Conservation (phyloP, 2,113 vertebrate genomes). For the Rhea americana region DNA sequence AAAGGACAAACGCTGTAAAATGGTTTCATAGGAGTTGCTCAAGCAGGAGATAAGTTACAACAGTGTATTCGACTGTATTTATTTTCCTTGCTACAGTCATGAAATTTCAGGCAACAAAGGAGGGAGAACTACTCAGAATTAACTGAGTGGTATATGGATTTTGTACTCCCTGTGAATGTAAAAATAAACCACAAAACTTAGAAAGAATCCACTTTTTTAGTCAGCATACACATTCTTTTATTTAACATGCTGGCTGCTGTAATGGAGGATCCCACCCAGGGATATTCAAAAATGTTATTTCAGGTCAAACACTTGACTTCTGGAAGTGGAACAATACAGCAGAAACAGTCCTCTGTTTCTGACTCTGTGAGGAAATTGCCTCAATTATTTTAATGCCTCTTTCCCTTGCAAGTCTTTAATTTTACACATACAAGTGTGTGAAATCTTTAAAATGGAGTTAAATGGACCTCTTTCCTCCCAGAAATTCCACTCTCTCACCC, state of each 20-base stretch:
- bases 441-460: neutral
- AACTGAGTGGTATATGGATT: constrained; percentile 41
- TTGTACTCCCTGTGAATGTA: constrained; percentile 8
- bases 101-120: constrained; percentile 30
- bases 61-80: neutral
- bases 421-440: neutral
- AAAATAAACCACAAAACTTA: neutral
- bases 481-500: neutral
- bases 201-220: neutral
- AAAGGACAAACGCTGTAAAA: neutral
- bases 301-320: neutral
- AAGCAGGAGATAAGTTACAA: neutral
- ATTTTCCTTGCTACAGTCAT: constrained; percentile 43
- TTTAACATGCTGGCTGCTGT: constrained; percentile 6
- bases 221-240: neutral
- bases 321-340: neutral
- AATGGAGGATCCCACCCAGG: neutral
- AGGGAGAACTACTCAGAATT: constrained; percentile 29
- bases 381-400: neutral
- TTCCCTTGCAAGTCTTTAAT: neutral
- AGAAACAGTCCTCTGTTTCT: neutral
- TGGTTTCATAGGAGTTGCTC: neutral
- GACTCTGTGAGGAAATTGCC: neutral
- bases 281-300: neutral
- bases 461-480: neutral